Base-by-base conservation (phyloP, 1,140 invertebrate genomes). In the Drosophila teissieri region DNA sequence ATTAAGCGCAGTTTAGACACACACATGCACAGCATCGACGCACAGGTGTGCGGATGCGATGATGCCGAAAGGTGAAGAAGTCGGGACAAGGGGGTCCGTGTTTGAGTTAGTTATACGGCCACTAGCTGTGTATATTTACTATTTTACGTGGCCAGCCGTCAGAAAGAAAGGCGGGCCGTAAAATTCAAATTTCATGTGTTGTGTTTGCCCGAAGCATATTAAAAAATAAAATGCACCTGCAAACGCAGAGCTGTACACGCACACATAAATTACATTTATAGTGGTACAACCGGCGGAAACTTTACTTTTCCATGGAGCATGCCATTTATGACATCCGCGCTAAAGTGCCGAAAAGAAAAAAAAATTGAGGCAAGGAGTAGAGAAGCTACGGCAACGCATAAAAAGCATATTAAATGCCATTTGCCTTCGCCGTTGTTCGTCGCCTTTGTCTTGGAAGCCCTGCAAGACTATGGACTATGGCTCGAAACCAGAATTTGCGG, bases 241-340 rank as follows among this genome's bases (percentile, higher is more conserved):
- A 86, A 68, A 78, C 78, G 78, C 51, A 78, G 57, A 75, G 57
- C 78, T 64, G 63, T 65, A 64, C 76, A 57, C 70, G 75, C 56
- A 56, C 57, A 79, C 63, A 86, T 86, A 86, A 86, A 88, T 86
- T 73, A 88, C 76, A 77, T 88, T 83, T 88, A 86, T 88, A 88
- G 79, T 83, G 63, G 45, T 69, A 65, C 46, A 46, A 55, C 45
- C 14, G 74, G 67, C 49, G 60, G 58, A 78, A 78, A 81, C 78
- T 86, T 74, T 56, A 51, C 54, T 74, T 65, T 69, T 48, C 39
- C 67, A 77, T 78, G 68, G 77, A 72, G 80, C 73, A 88, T 80
- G 84, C 84, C 84, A 88, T 88, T 88, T 88, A 89, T 89, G 84
- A 88, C 84, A 88, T 88, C 84, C 84, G 83, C 58, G 84, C 68